Evolutionary conservation across 2,888 invertebrate genomes (phyloP), one percentile per base, ranked within the genome.

Genomic region (Tenthredo notha): DNA sequence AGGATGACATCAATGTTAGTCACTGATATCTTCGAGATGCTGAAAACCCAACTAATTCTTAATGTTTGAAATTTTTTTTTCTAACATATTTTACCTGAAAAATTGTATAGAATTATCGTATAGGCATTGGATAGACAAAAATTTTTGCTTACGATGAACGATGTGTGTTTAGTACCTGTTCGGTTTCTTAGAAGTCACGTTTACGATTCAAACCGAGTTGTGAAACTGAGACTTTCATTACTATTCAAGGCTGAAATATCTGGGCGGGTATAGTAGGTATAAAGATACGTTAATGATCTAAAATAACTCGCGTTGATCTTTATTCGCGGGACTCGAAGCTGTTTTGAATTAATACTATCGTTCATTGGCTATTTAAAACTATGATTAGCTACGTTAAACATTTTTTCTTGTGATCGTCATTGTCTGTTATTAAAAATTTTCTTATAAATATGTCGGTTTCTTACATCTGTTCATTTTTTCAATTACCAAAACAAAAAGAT

Each of bases 211-310:
- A 47, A 25, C 5, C 58, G 9, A 58, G 58, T 10, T 78, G n/a
- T 21, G 54, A n/a, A 54, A 78, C 33, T 10, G n/a, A 58, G 12
- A 80, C 37, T 80, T 78, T 78, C 50, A 37, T 80, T 61, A 80
- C 21, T n/a, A 40, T 40, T 50, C 29, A 54, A 47, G 77, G 29
- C 9, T 77, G n/a, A 50, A 77, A 50, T 77, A 18, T 77, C 18
- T n/a, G 7, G 50, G 50, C 7, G 7, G 75, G 25, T n/a, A 47
- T 12, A 15, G 12, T 18, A 43, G 18, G 25, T 37, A 74, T 29
- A 67, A 25, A 43, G 9, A 29, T 74, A 29, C 50, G 47, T 47
- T 77, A 77, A 77, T 50, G 77, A 54, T 77, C 33, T 18, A 33
- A 77, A 77, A 40, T n/a, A 77, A 54, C 29, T 54, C 29, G 18